A percentile compares a stretch with the other conserved stretches of the same genome.
phyloP scores from a whole-genome alignment of 2,888 invertebrate genomes.

The Escarpia spicata region DNA sequence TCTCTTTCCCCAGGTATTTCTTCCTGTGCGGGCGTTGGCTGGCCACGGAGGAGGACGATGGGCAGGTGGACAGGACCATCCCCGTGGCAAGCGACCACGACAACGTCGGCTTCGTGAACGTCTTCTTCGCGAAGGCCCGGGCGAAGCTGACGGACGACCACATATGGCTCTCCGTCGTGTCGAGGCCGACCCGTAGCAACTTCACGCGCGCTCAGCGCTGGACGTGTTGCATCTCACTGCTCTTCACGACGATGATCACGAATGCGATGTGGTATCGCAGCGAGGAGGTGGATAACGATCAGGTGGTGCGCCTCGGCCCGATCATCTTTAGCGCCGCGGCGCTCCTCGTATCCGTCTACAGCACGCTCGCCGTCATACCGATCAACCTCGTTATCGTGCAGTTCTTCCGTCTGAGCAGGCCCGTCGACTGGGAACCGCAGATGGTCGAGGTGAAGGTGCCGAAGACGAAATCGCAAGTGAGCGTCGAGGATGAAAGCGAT shows the following conservation, averaged over 20 bases:
- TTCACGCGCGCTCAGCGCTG: slow-evolving; percentile 59
- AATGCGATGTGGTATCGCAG: slow-evolving; percentile 49
- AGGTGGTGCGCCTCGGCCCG: slow-evolving; percentile 36
- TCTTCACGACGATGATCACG: slow-evolving; percentile 52
- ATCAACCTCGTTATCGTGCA: slow-evolving; percentile 43
- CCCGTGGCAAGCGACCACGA: slow-evolving; percentile 35
- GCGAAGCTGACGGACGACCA: slow-evolving; percentile 58
- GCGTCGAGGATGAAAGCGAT: no score
- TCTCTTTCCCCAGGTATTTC: slow-evolving; percentile 32
- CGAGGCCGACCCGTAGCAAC: slow-evolving; percentile 60
- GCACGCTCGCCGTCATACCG: slow-evolving; percentile 46
- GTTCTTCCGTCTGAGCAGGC: slow-evolving; percentile 39
- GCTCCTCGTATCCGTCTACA: slow-evolving; percentile 46
- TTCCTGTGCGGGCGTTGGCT: slow-evolving; percentile 64
- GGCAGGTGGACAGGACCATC: slow-evolving; percentile 50
- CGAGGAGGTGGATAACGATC: slow-evolving; percentile 23
- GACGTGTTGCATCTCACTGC: slow-evolving; percentile 48
- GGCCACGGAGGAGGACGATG: slow-evolving; percentile 64
- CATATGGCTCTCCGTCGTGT: slow-evolving; percentile 67
- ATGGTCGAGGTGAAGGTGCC: neutral
- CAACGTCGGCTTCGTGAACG: slow-evolving; percentile 17
- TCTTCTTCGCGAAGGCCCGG: neutral
- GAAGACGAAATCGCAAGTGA: neutral
- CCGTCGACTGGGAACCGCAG: neutral
- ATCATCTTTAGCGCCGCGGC: slow-evolving; percentile 39